Conservation (phyloP, 2,113 vertebrate genomes). For the Microcebus lehilahytsara region DNA sequence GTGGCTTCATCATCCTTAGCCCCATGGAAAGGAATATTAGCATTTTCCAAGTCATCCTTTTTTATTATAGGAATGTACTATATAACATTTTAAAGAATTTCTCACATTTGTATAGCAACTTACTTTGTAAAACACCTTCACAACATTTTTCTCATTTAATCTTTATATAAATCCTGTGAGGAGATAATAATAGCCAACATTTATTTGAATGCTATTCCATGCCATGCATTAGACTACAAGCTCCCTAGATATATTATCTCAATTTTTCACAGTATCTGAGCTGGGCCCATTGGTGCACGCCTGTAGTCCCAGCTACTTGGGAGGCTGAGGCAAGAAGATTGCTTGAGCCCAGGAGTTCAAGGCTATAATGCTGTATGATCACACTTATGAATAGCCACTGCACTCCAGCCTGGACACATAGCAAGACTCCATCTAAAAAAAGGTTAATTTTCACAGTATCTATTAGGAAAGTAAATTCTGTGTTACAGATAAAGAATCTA, state of each 20-base stretch:
- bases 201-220: constrained; percentile 27
- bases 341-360: too few relatives aligned
- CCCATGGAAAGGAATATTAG: background rate
- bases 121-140: constrained; percentile 29
- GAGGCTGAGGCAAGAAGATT: too few relatives aligned
- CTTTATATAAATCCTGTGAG: background rate
- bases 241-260: background rate
- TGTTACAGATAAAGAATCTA: background rate
- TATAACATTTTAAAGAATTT: constrained; percentile 44
- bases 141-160: constrained; percentile 37
- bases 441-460: constrained; percentile 24
- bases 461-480: constrained; percentile 32
- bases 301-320: too few relatives aligned
- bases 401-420: too few relatives aligned
- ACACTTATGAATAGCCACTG: too few relatives aligned
- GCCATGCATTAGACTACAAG: background rate
- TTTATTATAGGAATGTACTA: constrained; percentile 15
- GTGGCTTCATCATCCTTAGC: constrained; percentile 16
- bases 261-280: constrained; percentile 28
- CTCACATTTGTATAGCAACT: background rate
- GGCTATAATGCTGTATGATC: too few relatives aligned
- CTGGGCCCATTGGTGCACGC: too few relatives aligned
- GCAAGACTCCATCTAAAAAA: too few relatives aligned
- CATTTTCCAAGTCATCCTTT: constrained; percentile 35
- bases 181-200: constrained; percentile 1